Evolutionary conservation across 2,797 vertebrate species (phyloP), one percentile per base, ranked within the genome.

Genomic region (Syngnathus rostellatus): DNA sequence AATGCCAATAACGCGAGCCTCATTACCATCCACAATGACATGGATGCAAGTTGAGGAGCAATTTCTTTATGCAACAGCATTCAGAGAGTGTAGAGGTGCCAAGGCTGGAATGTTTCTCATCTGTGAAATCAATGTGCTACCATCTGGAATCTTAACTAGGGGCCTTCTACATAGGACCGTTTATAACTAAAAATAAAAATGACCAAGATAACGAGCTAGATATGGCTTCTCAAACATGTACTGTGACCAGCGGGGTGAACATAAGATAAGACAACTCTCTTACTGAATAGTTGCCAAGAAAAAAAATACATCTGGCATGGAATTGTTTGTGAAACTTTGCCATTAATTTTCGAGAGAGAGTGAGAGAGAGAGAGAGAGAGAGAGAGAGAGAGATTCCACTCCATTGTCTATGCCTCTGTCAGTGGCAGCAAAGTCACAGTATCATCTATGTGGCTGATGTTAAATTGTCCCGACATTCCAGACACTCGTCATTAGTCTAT

Each of bases 401-500:
- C 41, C 41, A 43, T 43, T 9, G 41, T 43, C 41, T 11, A 8
- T 43, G 41, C 11, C 41, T 9, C 2, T 43, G 41, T 8, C 41
- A 43, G 31, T 21, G 10, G 11, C 11, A 43, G 21, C 10, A 43
- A 62, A 62, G 40, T 23, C 21, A 43, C 6, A 23, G 11, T 25
- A 14, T 12, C 40, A 23, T 23, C 60, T 16, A 23, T 8, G 41
- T 8, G 60, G 21, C 7, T 64, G 17, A 31, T 37, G 50, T 62
- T 69, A 64, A 71, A 64, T 59, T 43, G 54, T 46, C 71, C 62
- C 14, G 60, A 62, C 60, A 31, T 62, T 41, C 40, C 11, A 66
- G 68, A 69, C 63, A 54, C 71, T 72, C 62, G 68, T 65, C 43
- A 5, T 72, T 57, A 58, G 70, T 76, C 68, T 67, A 39, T 76